These are phyloP conservation scores for Pempheris klunzingeri DNA, from an alignment of 2,797 vertebrate genomes.

Conservation along the genomic window DNA sequence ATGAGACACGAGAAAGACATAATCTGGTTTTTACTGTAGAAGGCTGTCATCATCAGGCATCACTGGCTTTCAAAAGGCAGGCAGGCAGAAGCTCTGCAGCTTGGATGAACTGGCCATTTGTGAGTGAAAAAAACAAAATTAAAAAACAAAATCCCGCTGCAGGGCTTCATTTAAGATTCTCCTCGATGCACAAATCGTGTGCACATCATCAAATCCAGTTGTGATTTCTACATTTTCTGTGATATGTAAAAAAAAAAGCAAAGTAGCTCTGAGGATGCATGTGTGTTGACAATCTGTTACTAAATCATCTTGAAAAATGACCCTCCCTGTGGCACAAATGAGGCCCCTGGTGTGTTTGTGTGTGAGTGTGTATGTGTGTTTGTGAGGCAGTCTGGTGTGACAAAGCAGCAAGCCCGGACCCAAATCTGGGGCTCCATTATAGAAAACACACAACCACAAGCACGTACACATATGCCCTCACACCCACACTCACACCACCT, in stretches of 20 bases:
- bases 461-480: constrained; percentile 40
- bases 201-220: constrained; percentile 24
- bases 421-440: constrained; percentile 57
- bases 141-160: constrained; percentile 38
- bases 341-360: constrained; percentile 47
- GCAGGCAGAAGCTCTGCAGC: constrained; percentile 57
- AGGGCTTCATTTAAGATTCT: constrained; percentile 49
- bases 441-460: constrained; percentile 64
- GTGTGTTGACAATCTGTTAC: constrained; percentile 46
- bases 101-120: constrained; percentile 50
- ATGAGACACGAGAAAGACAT: background rate
- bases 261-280: constrained; percentile 47
- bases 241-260: constrained; percentile 59
- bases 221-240: constrained; percentile 37
- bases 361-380: constrained; percentile 13
- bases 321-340: constrained; percentile 34
- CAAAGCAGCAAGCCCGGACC: constrained; percentile 76
- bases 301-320: constrained; percentile 19
- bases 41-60: constrained; percentile 65
- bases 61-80: constrained; percentile 71
- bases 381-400: constrained; percentile 80
- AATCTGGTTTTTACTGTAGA: constrained; percentile 27
- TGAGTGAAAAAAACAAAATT: constrained; percentile 20
- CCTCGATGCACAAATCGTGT: constrained; percentile 16
- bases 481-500: constrained; percentile 40